These are phyloP conservation scores for Xerus inauris DNA, from an alignment of 2,113 vertebrate species.

Conservation along the genomic window DNA sequence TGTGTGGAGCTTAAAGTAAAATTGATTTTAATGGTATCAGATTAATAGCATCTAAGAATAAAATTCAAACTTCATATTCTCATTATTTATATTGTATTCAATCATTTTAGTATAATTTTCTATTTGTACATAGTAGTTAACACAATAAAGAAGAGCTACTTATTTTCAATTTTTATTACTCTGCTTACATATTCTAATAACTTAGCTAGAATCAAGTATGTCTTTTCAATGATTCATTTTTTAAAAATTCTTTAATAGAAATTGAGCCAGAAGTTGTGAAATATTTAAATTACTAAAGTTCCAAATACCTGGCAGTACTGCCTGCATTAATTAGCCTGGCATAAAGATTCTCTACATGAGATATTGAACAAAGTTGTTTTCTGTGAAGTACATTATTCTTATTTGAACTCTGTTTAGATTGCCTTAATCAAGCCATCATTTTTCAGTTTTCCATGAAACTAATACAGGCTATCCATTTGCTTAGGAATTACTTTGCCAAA, in stretches of 20 bases:
- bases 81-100: background rate
- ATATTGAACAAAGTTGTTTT: constrained; percentile 19
- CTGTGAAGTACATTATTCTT: constrained; percentile 22
- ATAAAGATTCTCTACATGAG: constrained; percentile 35
- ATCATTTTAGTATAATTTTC: background rate
- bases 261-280: background rate
- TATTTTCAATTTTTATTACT: background rate
- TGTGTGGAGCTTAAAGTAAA: background rate
- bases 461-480: background rate
- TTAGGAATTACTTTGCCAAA: constrained; percentile 1
- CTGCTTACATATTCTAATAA: background rate
- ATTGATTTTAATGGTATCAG: background rate
- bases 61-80: background rate
- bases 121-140: background rate
- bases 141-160: background rate
- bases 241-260: background rate
- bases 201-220: background rate
- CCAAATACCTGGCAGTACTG: background rate
- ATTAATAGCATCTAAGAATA: background rate
- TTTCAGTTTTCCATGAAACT: background rate
- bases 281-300: constrained; percentile 14
- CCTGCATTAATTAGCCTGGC: constrained; percentile 30
- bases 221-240: constrained; percentile 23
- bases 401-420: constrained; percentile 1
- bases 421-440: background rate